These are phyloP conservation scores for Chymomyza amoena DNA, from an alignment of 2,888 invertebrate genomes.

Conservation along the genomic window DNA sequence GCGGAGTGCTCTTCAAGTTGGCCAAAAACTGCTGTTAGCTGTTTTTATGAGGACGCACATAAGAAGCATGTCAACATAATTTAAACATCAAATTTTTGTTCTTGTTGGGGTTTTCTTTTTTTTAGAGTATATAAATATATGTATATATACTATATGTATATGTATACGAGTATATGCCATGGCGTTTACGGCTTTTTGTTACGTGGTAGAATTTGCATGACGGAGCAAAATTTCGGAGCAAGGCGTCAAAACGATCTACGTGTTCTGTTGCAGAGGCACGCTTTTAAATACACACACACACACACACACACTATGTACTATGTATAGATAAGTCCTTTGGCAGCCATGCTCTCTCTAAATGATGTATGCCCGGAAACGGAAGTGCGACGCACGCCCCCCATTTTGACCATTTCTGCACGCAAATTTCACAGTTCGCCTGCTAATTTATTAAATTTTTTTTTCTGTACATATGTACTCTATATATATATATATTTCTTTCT, in stretches of 20 bases:
- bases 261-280: not conserved
- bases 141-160: too few species aligned
- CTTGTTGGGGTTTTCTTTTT: not conserved
- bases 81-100: conserved; percentile 54
- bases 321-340: not conserved
- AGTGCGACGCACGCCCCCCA: conserved; percentile 35
- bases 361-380: conserved; percentile 48
- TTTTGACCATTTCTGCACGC: not conserved
- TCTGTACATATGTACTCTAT: not conserved
- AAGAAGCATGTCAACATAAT: conserved; percentile 63
- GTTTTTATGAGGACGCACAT: conserved; percentile 32
- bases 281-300: not conserved
- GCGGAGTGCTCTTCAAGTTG: too few species aligned
- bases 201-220: not conserved
- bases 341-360: conserved; percentile 9
- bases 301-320: not conserved
- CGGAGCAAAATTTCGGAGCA: not conserved
- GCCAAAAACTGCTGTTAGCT: conserved; percentile 1
- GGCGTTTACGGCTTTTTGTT: not conserved
- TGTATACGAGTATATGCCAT: not conserved
- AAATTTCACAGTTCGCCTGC: not conserved
- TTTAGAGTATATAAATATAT: too few species aligned
- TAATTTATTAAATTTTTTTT: not conserved
- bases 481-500: not conserved
- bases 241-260: not conserved